Evolutionary conservation across 2,888 invertebrate species (phyloP).

Genomic region (Tiliacea citrago): DNA sequence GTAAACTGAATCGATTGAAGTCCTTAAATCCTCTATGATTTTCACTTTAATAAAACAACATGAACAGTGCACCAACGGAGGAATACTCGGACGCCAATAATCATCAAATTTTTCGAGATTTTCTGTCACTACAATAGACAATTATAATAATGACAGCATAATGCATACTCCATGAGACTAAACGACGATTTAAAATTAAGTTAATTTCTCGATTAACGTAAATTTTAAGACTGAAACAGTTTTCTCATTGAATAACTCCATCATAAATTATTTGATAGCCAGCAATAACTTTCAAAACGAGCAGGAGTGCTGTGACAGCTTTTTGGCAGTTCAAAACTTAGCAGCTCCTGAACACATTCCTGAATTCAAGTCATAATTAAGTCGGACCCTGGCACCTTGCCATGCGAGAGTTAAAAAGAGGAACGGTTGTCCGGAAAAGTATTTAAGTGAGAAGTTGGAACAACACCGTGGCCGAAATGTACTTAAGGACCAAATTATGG

Average conservation of each 20-base stretch:
- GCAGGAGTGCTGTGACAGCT: constrained; percentile 21
- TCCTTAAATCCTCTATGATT: too few relatives aligned
- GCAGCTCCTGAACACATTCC: constrained; percentile 21
- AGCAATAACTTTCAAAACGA: constrained; percentile 23
- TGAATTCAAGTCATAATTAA: constrained; percentile 52
- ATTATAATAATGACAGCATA: neutral
- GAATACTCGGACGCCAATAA: neutral
- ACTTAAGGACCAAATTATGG: neutral
- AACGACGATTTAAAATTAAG: neutral
- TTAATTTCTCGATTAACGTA: neutral
- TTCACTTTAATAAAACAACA: neutral
- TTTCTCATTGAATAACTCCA: constrained; percentile 3
- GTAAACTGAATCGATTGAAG: too few relatives aligned
- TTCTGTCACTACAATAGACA: neutral
- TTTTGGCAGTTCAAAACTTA: constrained; percentile 36
- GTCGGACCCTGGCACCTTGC: constrained; percentile 49
- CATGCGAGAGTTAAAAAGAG: constrained; percentile 47
- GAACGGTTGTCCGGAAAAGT: neutral
- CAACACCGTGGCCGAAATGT: too few relatives aligned
- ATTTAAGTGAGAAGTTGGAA: too few relatives aligned
- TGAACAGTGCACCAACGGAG: neutral
- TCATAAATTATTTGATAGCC: constrained; percentile 17
- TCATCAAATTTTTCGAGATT: neutral
- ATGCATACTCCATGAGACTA: neutral
- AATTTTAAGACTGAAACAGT: neutral